phyloP scores from a whole-genome alignment of 2,888 invertebrate species.

The Eilema caniola region DNA sequence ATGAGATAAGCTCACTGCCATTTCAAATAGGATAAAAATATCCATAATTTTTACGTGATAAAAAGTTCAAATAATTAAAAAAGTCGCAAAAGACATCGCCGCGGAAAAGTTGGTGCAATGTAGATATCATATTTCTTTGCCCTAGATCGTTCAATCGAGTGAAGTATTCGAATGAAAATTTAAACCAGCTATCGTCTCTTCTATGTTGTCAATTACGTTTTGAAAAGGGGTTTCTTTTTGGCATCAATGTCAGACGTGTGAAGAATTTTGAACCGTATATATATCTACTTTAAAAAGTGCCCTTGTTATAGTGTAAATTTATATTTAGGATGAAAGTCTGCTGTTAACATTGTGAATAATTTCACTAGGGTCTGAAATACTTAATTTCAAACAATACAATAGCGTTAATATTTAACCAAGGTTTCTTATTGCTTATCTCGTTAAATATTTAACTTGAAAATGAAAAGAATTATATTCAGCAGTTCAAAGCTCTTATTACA shows the following conservation, averaged over 20 bases:
- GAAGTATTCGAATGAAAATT: conserved; percentile 36
- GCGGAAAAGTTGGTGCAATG: conserved; percentile 29
- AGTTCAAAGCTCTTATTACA: conserved; percentile 29
- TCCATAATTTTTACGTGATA: conserved; percentile 24
- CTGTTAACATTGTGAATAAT: conserved; percentile 27
- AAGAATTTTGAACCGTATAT: conserved; percentile 36
- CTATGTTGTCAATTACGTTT: conserved; percentile 50
- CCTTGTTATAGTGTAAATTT: conserved; percentile 33
- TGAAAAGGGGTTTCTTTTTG: conserved; percentile 51
- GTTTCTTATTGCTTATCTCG: conserved; percentile 18
- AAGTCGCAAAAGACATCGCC: conserved; percentile 19
- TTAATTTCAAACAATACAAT: conserved; percentile 18
- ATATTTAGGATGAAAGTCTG: conserved; percentile 21
- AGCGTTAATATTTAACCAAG: conserved; percentile 27
- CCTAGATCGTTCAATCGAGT: conserved; percentile 29
- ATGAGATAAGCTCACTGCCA: conserved; percentile 24
- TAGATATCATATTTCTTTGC: conserved; percentile 24
- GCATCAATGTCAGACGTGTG: conserved; percentile 48
- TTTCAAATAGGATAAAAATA: conserved; percentile 24
- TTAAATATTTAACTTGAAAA: conserved; percentile 27
- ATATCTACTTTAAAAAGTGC: conserved; percentile 38
- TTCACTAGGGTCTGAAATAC: conserved; percentile 16
- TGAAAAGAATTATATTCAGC: conserved; percentile 20
- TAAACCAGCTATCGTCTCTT: conserved; percentile 49
- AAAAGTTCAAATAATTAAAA: conserved; percentile 37